phyloP scores from a whole-genome alignment of 2,888 invertebrate species.

The Phorcus lineatus region DNA sequence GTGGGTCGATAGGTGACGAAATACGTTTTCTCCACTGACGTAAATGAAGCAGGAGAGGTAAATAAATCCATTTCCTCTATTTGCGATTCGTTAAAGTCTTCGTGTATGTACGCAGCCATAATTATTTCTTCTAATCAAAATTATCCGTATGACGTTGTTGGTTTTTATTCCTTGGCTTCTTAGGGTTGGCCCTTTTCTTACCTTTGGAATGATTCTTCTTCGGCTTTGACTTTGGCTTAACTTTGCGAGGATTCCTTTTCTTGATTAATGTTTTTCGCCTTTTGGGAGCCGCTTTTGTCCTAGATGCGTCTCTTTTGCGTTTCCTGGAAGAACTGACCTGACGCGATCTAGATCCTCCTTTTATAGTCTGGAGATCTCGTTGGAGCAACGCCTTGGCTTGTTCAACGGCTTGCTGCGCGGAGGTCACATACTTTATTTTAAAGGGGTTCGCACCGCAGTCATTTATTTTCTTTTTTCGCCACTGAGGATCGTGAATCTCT shows the following conservation, averaged over 20 bases:
- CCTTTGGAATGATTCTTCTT: background rate
- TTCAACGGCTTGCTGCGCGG: background rate
- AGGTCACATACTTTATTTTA: background rate
- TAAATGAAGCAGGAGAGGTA: conserved; percentile 26
- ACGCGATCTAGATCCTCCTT: background rate
- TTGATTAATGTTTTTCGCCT: no score
- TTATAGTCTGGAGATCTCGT: background rate
- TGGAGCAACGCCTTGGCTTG: background rate
- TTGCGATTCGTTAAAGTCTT: background rate
- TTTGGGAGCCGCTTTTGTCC: background rate
- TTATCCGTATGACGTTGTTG: background rate
- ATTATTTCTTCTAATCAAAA: background rate
- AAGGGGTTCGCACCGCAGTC: no score
- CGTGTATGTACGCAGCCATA: background rate
- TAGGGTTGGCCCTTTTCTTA: background rate
- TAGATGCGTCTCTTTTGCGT: background rate
- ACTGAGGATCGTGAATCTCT: background rate
- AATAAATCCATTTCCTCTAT: conserved; percentile 32
- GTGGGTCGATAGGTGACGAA: conserved; percentile 31
- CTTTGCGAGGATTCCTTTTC: background rate
- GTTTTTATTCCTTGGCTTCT: background rate
- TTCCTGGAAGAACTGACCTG: background rate
- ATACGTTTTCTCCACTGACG: conserved; percentile 27
- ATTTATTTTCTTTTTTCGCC: background rate
- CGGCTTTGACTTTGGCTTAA: background rate